A percentile compares a stretch with the other conserved stretches of the same genome.
These are phyloP conservation scores for Phaedon cochleariae DNA, from an alignment of 2,888 invertebrate species.

Conservation along the genomic window DNA sequence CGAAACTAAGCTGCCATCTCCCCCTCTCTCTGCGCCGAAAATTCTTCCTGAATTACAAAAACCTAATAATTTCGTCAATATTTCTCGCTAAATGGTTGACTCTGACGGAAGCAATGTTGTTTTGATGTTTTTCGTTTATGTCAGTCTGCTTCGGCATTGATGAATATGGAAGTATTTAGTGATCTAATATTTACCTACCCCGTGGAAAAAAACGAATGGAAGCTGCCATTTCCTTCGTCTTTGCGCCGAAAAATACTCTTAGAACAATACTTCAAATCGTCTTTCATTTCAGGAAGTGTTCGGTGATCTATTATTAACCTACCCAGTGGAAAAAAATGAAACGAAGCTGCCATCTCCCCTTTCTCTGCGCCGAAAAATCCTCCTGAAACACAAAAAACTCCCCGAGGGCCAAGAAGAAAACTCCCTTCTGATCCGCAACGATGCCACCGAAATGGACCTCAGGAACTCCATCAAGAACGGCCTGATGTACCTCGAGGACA, in stretches of 20 bases:
- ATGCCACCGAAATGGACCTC: constrained; percentile 77
- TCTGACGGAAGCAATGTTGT: no score
- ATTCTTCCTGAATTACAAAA: constrained; percentile 91
- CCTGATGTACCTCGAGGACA: constrained; percentile 87
- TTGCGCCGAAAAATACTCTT: no score
- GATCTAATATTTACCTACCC: no score
- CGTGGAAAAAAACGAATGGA: no score
- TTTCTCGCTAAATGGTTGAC: no score
- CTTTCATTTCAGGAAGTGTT: constrained; percentile 77
- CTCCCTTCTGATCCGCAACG: constrained; percentile 67
- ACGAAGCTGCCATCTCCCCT: constrained; percentile 83
- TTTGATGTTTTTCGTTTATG: no score
- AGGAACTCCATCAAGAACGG: constrained; percentile 90
- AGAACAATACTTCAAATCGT: no score
- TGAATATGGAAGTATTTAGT: no score
- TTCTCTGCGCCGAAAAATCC: constrained; percentile 78
- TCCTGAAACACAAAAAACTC: constrained; percentile 92
- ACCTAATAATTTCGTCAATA: no score
- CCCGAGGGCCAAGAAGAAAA: constrained; percentile 87
- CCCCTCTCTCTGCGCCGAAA: constrained; percentile 78
- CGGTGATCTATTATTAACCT: constrained; percentile 83
- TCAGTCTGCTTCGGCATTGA: no score
- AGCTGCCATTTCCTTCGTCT: no score
- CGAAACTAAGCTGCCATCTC: constrained; percentile 83
- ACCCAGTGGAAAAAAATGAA: constrained; percentile 83